Base-by-base conservation (phyloP, 2,113 vertebrate species). In the Melanotaenia duboulayi region DNA sequence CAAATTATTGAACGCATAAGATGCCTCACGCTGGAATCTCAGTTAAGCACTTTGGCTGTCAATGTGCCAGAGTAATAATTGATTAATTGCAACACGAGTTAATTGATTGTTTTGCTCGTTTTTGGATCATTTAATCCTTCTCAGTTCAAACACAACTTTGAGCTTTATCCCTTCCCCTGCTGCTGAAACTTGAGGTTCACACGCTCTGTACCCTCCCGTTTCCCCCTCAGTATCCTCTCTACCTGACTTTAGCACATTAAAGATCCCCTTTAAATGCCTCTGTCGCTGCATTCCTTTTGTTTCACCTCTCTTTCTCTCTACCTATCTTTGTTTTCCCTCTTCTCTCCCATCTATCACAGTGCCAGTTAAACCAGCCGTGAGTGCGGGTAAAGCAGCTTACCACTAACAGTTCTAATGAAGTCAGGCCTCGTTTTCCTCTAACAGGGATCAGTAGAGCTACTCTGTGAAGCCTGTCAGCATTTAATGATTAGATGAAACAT, bases 351-450 rank as follows among this genome's bases (percentile, higher is more conserved):
- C 80, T 81, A 82, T 89, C 81, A 55, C 19, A 28, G 58, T 51
- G 71, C 83, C 67, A 84, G 85, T 83, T 88, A 90, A 90, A 87
- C 87, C 88, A 82, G 85, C 71, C 76, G 46, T 87, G 82, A 89
- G 88, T 32, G 71, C 78, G 82, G 87, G 82, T 81, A 85, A 90
- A 89, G 88, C 86, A 77, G 90, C 84, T 92, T 89, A 85, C 84
- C 17, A 57, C 87, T 91, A 91, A 92, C 89, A 74, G 86, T 81
- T 82, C 84, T 91, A 91, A 92, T 91, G 90, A 91, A 91, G 91
- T 91, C 88, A 86, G 83, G 74, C 64, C 84, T 74, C 4, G 76
- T 83, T 82, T 88, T 81, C 74, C 84, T 83, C 83, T 81, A 74
- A 85, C 79, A 48, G 82, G 81, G 83, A 91, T 89, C 87, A 81